Evolutionary conservation across 92 coral and sea anemone species (phyloP).

Genomic region (Parazoanthus swiftii): DNA sequence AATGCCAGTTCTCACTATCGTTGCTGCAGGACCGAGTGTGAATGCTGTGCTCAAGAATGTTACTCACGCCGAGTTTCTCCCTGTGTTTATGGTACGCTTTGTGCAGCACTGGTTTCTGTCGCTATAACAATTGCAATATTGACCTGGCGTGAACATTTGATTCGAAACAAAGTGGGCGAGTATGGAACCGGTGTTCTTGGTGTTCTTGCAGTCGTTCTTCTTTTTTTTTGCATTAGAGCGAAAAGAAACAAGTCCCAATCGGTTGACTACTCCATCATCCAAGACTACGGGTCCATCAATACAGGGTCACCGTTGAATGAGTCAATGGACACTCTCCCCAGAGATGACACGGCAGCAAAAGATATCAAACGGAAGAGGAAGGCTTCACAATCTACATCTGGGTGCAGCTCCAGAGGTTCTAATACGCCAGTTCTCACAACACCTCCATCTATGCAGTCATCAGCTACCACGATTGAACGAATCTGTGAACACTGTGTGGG

Average conservation of each 20-base stretch:
- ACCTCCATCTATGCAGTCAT: not conserved
- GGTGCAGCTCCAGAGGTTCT: slow-evolving; percentile 33
- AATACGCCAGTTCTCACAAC: not conserved
- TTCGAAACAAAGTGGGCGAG: slow-evolving; percentile 46
- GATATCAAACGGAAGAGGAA: not conserved
- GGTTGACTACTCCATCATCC: not conserved
- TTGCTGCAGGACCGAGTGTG: slow-evolving; percentile 20
- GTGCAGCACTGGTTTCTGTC: not conserved
- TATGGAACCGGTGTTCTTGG: slow-evolving; percentile 29
- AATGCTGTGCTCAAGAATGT: slow-evolving; percentile 61
- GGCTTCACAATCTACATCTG: slow-evolving; percentile 13
- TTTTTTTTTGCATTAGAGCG: slow-evolving; percentile 14
- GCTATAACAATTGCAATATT: slow-evolving; percentile 33
- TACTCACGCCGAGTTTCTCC: slow-evolving; percentile 47
- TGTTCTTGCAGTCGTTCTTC: slow-evolving; percentile 4
- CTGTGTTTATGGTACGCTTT: slow-evolving; percentile 32
- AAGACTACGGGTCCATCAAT: slow-evolving; percentile 8
- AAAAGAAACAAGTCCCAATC: not conserved
- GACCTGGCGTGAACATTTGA: slow-evolving; percentile 56
- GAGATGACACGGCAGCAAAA: slow-evolving; percentile 9
- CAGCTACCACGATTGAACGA: not conserved
- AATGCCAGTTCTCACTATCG: not conserved
- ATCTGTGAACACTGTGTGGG: not conserved
- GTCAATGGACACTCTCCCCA: not conserved
- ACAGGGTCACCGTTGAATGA: not conserved